Evolutionary conservation across 2,797 vertebrate species (phyloP), one percentile per base, ranked within the genome.

Genomic region (Enteromius paludinosus): DNA sequence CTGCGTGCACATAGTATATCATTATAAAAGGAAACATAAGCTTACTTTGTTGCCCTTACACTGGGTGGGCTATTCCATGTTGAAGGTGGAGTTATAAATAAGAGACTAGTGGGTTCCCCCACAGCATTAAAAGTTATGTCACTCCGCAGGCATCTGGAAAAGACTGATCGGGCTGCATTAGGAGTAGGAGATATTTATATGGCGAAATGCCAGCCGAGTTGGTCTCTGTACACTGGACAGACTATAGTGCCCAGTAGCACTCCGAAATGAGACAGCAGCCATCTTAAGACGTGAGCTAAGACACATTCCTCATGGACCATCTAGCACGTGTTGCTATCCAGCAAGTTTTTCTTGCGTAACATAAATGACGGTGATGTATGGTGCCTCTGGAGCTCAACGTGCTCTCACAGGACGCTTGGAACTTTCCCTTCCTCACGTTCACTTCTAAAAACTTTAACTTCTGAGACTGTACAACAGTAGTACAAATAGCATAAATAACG

Each of bases 301-400:
- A 43, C 68, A 83, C 81, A 87, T 91, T 92, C 87, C 88, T 87
- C 85, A 54, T 86, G 86, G 84, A 88, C 75, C 87, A 84, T 87
- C 86, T 81, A 84, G 81, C 86, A 91, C 82, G 86, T 86, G 87
- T 84, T 89, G 83, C 86, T 83, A 91, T 86, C 91, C 87, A 92
- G 92, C 91, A 89, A 81, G 93, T 94, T 94, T 87, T 73, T 84
- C 86, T 91, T 92, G 90, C 77, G 49, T 86, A 85, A 86, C 83
- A 77, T 75, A 12, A 43, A 43, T 62, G 18, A n/a, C 38, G 5
- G 49, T 45, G 75, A 83, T 54, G 33, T 78, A 69, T 72, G 72
- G 78, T 77, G 64, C 25, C 8, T 71, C 68, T 25, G 38, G 61
- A 85, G 56, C 25, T 43, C 69, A 70, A 45, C 78, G n/a, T 85